These are phyloP conservation scores for Schlechtendalia chinensis DNA, from an alignment of 1,140 invertebrate species.

Conservation along the genomic window DNA sequence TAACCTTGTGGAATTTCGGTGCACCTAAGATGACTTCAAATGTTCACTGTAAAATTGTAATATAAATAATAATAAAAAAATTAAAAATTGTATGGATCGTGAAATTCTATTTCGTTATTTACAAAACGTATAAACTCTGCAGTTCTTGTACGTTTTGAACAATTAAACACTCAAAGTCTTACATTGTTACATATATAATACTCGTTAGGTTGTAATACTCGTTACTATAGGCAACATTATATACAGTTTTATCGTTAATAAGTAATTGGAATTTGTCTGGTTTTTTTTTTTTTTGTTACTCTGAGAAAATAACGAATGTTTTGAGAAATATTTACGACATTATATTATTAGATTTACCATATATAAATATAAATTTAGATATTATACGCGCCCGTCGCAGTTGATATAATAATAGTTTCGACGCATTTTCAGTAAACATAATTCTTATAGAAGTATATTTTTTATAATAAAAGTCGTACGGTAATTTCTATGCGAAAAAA, in stretches of 20 bases:
- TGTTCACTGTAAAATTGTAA: neutral
- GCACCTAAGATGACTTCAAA: neutral
- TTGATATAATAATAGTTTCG: no score
- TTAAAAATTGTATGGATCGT: neutral
- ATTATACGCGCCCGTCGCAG: no score
- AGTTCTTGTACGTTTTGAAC: neutral
- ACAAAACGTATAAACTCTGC: neutral
- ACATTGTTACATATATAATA: neutral
- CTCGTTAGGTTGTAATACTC: no score
- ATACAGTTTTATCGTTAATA: neutral
- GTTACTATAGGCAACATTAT: conserved; percentile 22
- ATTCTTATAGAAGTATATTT: no score
- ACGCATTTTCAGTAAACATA: no score
- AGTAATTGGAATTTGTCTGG: no score
- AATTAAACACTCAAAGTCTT: neutral
- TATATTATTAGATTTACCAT: no score
- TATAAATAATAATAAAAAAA: no score
- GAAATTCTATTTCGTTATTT: conserved; percentile 17
- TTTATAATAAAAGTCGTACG: no score
- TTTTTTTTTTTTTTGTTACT: no score
- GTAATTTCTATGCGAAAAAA: no score
- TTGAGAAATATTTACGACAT: neutral
- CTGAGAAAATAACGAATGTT: neutral
- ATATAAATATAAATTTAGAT: no score
- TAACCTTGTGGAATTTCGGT: neutral